A percentile compares a stretch with the other conserved stretches of the same genome.
Evolutionary conservation across 2,797 vertebrate species (phyloP).

Genomic region (Buceros bicornis): DNA sequence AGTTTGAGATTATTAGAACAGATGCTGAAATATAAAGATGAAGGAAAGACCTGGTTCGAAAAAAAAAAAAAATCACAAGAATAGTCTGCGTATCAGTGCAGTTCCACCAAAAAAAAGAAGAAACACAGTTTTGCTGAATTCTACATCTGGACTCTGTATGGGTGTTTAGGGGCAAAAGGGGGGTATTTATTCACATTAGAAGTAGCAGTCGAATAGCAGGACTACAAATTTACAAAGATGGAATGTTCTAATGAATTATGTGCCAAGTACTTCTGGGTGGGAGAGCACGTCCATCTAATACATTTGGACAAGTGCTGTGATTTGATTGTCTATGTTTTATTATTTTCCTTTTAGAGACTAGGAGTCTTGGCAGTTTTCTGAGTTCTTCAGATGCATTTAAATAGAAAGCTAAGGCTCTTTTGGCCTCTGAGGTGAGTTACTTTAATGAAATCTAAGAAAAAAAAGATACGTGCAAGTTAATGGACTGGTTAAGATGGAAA

Average conservation of each 20-base stretch:
- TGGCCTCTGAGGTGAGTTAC: not conserved
- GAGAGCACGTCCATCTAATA: not conserved
- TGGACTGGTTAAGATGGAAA: not conserved
- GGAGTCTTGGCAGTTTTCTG: not conserved
- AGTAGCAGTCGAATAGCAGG: not conserved
- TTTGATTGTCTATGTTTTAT: constrained; percentile 1
- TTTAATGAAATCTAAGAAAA: not conserved
- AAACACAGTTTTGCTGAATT: not conserved
- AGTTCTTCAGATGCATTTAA: constrained; percentile 20
- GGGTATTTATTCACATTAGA: not conserved
- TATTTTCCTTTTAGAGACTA: not conserved
- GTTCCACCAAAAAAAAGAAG: not conserved
- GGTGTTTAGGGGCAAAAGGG: not conserved
- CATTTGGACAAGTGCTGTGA: not conserved
- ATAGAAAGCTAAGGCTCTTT: not conserved
- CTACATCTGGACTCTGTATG: not conserved
- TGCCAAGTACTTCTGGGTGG: not conserved
- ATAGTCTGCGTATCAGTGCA: not conserved
- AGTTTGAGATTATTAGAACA: not conserved
- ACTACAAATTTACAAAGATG: not conserved
- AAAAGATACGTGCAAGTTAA: not conserved
- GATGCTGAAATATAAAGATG: not conserved
- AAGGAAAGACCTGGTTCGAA: not conserved
- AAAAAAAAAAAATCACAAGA: not conserved
- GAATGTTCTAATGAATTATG: not conserved